Evolutionary conservation across 1,140 invertebrate species (phyloP), one percentile per base, ranked within the genome.

Genomic region (Triops cancriformis): DNA sequence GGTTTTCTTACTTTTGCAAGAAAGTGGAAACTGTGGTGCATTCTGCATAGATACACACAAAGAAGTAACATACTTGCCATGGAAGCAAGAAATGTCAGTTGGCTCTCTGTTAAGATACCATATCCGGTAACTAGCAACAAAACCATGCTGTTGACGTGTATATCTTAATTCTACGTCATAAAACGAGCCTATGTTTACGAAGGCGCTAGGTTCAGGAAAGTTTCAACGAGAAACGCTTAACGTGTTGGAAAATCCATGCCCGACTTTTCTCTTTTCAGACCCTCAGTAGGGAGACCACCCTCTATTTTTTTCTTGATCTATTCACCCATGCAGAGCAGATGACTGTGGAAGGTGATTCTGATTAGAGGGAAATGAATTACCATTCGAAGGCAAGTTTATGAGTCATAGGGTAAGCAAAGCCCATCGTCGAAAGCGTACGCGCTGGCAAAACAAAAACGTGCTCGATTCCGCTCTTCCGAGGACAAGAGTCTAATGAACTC

Each of bases 151-250:
- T 72, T 72, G 11, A n/a, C 64, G 4, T 26, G 26, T 72, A 6
- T 72, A 11, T 72, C n/a, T 23, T 11, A 72, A n/a, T 72, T n/a
- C n/a, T 72, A 26, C 64, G 11, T 4, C 64, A 72, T 26, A 6
- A 72, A 23, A 11, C 64, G 26, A 26, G n/a, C n/a, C 3, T 72
- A 7, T 72, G n/a, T 10, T 72, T 72, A 4, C 10, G n/a, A 26
- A 6, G 6, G 64, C n/a, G 64, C n/a, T 23, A 72, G 64, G 26
- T 23, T 2, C 2, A 72, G 64, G 26, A 72, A 26, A 72, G 73
- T 41, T 74, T 18, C 23, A 74, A 27, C 73, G 73, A 74, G 27
- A n/a, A n/a, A n/a, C n/a, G n/a, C n/a, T n/a, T 27, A 74, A 74
- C 27, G 3, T 6, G 5, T 6, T 27, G 1, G 73, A 74, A 31